These are phyloP conservation scores for Equus quagga DNA, from an alignment of 2,113 vertebrate species.

Conservation along the genomic window DNA sequence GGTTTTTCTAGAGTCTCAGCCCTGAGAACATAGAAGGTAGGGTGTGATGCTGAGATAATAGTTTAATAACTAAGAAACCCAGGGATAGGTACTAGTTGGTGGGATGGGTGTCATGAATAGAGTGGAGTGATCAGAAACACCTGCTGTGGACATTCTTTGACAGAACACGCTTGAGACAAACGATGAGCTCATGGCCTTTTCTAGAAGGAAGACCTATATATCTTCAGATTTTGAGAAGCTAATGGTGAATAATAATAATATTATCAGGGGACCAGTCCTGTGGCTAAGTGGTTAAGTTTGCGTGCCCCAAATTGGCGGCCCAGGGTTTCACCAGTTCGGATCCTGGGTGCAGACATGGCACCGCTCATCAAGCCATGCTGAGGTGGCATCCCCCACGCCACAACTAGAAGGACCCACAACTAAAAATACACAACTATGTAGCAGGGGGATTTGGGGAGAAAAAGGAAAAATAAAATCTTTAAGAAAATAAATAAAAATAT, in stretches of 20 bases:
- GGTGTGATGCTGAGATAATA: not conserved
- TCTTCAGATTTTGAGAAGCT: not conserved
- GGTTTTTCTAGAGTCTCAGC: not conserved
- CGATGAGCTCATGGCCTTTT: not conserved
- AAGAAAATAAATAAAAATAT: not conserved
- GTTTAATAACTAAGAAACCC: not conserved
- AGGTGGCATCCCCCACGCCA: no score
- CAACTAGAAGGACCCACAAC: no score
- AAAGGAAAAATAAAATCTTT: no score
- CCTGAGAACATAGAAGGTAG: not conserved
- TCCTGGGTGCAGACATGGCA: no score
- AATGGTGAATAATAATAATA: not conserved
- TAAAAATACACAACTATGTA: no score
- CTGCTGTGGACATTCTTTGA: not conserved
- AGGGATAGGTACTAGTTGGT: not conserved
- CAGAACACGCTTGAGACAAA: not conserved
- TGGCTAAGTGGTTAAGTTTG: no score
- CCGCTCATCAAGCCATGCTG: no score
- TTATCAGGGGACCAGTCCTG: not conserved
- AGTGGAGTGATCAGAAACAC: not conserved
- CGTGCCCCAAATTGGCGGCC: no score
- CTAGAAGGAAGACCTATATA: not conserved
- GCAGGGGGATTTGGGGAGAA: no score
- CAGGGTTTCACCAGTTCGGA: no score
- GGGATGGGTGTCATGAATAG: not conserved